Evolutionary conservation across 2,797 vertebrate species (phyloP).

Genomic region (Sarcophilus harrisii): DNA sequence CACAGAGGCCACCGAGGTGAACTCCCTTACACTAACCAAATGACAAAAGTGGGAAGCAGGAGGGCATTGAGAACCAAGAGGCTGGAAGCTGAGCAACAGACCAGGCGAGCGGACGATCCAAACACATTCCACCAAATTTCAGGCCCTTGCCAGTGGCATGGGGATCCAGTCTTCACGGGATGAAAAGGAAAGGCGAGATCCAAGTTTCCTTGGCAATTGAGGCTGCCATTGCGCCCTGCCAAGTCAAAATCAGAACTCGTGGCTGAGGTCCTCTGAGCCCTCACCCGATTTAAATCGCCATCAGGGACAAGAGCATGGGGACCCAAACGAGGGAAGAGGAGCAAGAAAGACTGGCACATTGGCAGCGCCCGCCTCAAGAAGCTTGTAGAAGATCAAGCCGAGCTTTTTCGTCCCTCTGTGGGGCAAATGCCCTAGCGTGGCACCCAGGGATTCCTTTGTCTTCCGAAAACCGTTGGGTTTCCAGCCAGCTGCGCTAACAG

Average conservation of each 20-base stretch:
- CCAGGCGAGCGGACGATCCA: slow-evolving; percentile 28
- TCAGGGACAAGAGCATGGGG: neutral
- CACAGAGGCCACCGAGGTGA: neutral
- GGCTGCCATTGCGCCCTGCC: slow-evolving; percentile 28
- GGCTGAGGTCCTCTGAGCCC: slow-evolving; percentile 6
- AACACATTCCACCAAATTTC: neutral
- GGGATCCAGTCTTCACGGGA: slow-evolving; percentile 38
- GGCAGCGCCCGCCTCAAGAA: neutral
- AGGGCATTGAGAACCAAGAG: neutral
- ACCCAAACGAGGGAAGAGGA: neutral
- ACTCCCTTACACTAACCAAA: neutral
- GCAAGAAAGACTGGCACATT: neutral
- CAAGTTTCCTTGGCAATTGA: neutral
- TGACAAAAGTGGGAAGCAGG: neutral
- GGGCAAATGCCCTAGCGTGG: neutral
- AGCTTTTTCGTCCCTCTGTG: neutral
- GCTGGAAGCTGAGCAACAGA: neutral
- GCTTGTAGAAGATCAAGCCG: neutral
- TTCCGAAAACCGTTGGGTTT: neutral
- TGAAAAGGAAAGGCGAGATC: neutral
- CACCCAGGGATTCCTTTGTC: neutral
- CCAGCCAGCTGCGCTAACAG: neutral
- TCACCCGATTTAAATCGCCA: neutral
- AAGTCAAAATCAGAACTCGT: slow-evolving; percentile 59
- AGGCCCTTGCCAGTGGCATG: slow-evolving; percentile 26